phyloP scores from a whole-genome alignment of 2,113 vertebrate species.

The Podiceps cristatus region DNA sequence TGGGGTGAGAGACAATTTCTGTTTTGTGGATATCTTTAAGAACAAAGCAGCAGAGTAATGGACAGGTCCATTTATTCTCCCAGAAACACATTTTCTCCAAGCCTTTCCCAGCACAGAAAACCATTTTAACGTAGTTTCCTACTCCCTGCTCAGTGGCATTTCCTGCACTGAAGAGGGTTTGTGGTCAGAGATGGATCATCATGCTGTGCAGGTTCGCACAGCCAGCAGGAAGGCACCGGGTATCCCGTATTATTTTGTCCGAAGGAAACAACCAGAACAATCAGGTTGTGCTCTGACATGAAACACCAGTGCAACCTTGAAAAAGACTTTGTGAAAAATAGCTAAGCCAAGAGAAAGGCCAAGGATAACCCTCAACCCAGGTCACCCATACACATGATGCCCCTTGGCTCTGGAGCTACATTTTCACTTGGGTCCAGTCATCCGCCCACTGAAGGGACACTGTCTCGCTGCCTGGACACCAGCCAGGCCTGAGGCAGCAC shows the following conservation, averaged over 20 bases:
- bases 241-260: not conserved
- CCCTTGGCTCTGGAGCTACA: not conserved
- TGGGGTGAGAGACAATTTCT: not conserved
- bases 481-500: not conserved
- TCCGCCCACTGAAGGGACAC: not conserved
- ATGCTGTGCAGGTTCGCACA: not conserved
- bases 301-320: not conserved
- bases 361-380: not conserved
- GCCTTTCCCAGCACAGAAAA: not conserved
- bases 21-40: not conserved
- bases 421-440: not conserved
- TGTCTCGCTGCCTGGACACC: accelerated
- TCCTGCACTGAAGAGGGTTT: not conserved
- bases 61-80: not conserved
- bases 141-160: not conserved
- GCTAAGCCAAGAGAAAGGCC: not conserved
- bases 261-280: accelerated
- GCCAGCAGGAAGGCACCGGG: not conserved
- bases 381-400: not conserved
- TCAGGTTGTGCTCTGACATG: not conserved
- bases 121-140: not conserved
- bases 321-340: not conserved
- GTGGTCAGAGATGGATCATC: not conserved
- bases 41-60: not conserved
- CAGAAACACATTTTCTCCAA: not conserved